Evolutionary conservation across 1,140 invertebrate species (phyloP).

Genomic region (Hesperophylax magnus): DNA sequence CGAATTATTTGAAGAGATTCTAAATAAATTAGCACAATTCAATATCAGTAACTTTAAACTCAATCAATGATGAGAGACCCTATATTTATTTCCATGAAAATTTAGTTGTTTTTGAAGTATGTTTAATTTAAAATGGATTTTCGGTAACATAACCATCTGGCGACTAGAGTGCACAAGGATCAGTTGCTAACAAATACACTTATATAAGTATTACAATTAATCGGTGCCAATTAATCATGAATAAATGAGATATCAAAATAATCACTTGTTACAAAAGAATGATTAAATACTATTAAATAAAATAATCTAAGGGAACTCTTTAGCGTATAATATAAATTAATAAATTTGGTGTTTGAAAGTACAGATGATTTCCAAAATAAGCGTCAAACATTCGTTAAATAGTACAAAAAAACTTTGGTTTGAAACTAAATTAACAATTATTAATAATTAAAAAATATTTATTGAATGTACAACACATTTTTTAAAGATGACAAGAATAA

Average conservation of each 20-base stretch:
- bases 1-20: no score
- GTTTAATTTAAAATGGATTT: neutral
- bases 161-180: neutral
- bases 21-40: no score
- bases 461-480: neutral
- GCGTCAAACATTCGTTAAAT: neutral
- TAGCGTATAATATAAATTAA: neutral
- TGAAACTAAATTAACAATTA: neutral
- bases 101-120: no score
- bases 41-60: no score
- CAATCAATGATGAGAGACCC: no score
- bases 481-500: neutral
- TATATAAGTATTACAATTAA: no score
- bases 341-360: slow-evolving; percentile 10
- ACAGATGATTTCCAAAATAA: slow-evolving; percentile 26
- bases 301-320: neutral
- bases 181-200: neutral
- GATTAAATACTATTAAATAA: neutral
- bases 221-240: neutral
- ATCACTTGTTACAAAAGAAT: neutral
- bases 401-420: neutral
- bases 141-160: neutral
- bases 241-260: slow-evolving; percentile 6
- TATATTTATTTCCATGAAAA: no score
- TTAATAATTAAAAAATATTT: neutral